Conservation (phyloP, 2,113 vertebrate species). For the Tenebrosternarchus preto region DNA sequence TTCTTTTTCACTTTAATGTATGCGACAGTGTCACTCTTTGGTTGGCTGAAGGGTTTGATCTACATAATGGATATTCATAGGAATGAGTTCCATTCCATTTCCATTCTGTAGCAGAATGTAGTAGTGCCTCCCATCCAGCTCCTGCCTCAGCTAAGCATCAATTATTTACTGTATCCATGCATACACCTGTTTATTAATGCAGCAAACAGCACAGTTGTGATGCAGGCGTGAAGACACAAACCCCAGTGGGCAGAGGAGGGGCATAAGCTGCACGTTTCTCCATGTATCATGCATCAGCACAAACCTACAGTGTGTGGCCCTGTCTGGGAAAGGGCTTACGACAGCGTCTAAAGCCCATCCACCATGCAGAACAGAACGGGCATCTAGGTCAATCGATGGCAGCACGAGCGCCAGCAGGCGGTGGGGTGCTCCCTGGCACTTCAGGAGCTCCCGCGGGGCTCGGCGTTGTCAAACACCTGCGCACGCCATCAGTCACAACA, state of each 20-base stretch:
- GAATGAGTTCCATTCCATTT: conserved; percentile 15
- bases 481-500: background rate
- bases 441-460: background rate
- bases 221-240: background rate
- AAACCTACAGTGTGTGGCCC: background rate
- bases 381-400: background rate
- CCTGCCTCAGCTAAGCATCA: conserved; percentile 14
- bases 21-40: conserved; percentile 2
- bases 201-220: background rate
- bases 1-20: conserved; percentile 43
- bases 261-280: background rate
- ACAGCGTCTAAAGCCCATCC: too few species aligned
- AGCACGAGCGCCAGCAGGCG: background rate
- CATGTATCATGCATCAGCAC: too few species aligned
- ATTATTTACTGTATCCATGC: conserved; percentile 25
- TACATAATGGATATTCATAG: conserved; percentile 53
- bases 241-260: background rate
- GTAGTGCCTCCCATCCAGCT: conserved; percentile 20
- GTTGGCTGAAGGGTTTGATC: conserved; percentile 31
- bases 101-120: background rate
- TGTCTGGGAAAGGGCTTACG: too few species aligned
- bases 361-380: background rate
- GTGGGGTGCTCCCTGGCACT: background rate
- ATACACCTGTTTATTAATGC: conserved; percentile 16
- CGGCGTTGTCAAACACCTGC: background rate